phyloP scores from a whole-genome alignment of 2,113 vertebrate genomes.

The Sitta europaea region DNA sequence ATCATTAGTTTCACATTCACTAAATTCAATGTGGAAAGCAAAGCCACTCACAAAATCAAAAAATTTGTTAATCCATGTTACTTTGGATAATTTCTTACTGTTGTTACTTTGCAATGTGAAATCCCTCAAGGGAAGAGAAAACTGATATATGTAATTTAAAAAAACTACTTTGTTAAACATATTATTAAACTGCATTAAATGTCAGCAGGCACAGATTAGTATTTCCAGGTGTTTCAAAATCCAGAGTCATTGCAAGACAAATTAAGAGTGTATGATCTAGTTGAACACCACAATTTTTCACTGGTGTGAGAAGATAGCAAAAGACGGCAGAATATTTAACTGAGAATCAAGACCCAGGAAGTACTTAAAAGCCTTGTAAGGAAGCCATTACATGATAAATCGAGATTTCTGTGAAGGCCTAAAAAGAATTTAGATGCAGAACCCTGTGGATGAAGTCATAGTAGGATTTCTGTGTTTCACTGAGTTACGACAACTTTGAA shows the following conservation, averaged over 20 bases:
- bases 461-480: neutral
- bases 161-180: neutral
- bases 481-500: accelerated
- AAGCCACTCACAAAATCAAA: neutral
- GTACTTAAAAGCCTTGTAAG: neutral
- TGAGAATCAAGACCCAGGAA: neutral
- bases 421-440: neutral
- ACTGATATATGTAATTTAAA: neutral
- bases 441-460: neutral
- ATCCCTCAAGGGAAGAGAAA: neutral
- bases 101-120: neutral
- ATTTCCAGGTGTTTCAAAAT: neutral
- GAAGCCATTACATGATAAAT: neutral
- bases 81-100: neutral
- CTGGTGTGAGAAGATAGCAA: neutral
- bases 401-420: neutral
- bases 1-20: neutral
- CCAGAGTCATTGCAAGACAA: neutral
- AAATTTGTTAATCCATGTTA: neutral
- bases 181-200: neutral
- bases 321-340: neutral
- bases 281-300: neutral
- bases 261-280: neutral
- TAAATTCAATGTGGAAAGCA: neutral
- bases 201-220: neutral